Base-by-base conservation (phyloP, 2,888 invertebrate genomes). In the Agonopterix heracliana region DNA sequence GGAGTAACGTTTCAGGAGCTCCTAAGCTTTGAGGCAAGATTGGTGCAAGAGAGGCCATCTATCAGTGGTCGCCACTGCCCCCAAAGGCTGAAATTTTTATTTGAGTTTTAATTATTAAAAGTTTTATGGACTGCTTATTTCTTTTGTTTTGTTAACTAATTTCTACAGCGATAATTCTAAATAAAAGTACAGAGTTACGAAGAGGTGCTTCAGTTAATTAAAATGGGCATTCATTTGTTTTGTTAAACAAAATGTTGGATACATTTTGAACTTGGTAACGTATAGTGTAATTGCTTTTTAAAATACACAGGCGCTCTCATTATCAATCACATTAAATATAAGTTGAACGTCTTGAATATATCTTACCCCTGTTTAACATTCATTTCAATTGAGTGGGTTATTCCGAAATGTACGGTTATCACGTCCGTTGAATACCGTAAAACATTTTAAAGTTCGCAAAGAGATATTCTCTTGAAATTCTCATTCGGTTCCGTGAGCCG, bases 101-200 rank as follows among this genome's bases (percentile, higher is more conserved):
- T 83, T 66, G 76, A 79, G 75, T 86, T 86, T 87, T 87, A 87
- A 87, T 87, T 87, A 86, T 84, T 78, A 82, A 85, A 87, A 88
- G 78, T 87, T 86, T 83, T 83, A 87, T 85, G 78, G 83, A 86
- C 84, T 88, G 87, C 84, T 84, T 85, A 84, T 83, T 86, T 80
- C 73, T 79, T 83, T 87, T 88, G 86, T 87, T 26, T 86, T 81
- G 73, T 75, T 73, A 78, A 81, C 72, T 84, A 68, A 63, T 62
- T 60, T 59, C 63, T 72, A 76, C 73, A 70, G 70, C 61, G 57
- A 53, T 38, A 10, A 38, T 26, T 26, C 26, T 26, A 26, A 26
- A n/a, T 38, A 68, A 71, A 71, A 5, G 13, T 41, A 3, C n/a
- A 38, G 9, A n/a, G 38, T 10, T 38, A 26, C 26, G 38, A 38